Conservation (phyloP, 2,797 vertebrate genomes). For the Champsocephalus gunnari region DNA sequence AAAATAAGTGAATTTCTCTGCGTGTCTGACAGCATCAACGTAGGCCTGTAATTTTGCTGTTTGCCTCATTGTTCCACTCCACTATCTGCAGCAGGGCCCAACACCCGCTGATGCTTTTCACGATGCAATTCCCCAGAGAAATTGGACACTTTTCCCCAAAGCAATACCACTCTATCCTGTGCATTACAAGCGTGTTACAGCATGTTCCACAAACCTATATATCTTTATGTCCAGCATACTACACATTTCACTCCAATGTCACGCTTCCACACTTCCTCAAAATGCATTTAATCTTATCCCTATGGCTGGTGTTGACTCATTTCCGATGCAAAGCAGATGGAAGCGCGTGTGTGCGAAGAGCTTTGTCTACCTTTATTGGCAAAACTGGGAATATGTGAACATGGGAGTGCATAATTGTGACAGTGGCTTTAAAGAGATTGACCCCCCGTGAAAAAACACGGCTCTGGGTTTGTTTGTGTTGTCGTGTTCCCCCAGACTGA, state of each 20-base stretch:
- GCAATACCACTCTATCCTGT: slow-evolving; percentile 5
- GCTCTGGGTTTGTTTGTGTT: slow-evolving; percentile 15
- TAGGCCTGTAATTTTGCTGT: slow-evolving; percentile 69
- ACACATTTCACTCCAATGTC: slow-evolving; percentile 37
- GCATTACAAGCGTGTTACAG: slow-evolving; percentile 18
- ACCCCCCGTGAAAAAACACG: slow-evolving; percentile 31
- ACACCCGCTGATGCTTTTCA: slow-evolving; percentile 47
- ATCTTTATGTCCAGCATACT: slow-evolving; percentile 15
- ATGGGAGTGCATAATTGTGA: slow-evolving; percentile 29
- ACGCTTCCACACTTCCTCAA: slow-evolving; percentile 34
- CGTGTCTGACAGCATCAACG: slow-evolving; percentile 55
- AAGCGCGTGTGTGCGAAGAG: slow-evolving; percentile 32
- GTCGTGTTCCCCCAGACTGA: slow-evolving; percentile 1
- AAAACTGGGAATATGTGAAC: slow-evolving; percentile 41
- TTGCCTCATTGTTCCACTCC: slow-evolving; percentile 65
- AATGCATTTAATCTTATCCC: slow-evolving; percentile 45
- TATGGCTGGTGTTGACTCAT: slow-evolving; percentile 32
- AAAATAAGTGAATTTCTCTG: slow-evolving; percentile 55
- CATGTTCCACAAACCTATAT: slow-evolving; percentile 14
- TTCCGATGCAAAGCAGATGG: slow-evolving; percentile 51
- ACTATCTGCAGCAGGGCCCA: slow-evolving; percentile 54
- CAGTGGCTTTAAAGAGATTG: slow-evolving; percentile 33
- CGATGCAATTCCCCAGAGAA: slow-evolving; percentile 44
- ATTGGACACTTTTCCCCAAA: slow-evolving; percentile 35
- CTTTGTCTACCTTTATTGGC: slow-evolving; percentile 32